Percentiles rank a stretch among this genome's conserved stretches.
Conservation (phyloP, 2,797 vertebrate genomes). For the Liasis olivaceus region DNA sequence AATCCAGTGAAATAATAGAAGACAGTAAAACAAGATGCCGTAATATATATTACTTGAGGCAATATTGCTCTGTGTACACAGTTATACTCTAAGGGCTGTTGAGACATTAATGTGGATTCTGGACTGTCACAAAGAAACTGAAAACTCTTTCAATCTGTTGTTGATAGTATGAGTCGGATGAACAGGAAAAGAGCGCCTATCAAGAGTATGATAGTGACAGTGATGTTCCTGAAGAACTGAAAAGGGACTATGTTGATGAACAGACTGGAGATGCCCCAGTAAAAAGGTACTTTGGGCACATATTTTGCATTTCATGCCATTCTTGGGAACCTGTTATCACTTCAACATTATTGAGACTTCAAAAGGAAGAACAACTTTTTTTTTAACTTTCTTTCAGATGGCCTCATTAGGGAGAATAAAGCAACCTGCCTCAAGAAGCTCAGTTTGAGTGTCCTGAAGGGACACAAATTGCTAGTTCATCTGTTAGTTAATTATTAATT, state of each 20-base stretch:
- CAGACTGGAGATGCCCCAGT: constrained; percentile 93
- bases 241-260: constrained; percentile 96
- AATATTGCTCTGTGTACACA: neutral
- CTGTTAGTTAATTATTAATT: neutral
- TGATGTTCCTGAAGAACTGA: constrained; percentile 94
- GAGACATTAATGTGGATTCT: neutral
- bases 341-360: neutral
- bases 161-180: constrained; percentile 94
- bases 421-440: neutral
- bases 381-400: neutral
- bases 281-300: constrained; percentile 81
- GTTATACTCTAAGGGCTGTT: neutral
- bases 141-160: neutral
- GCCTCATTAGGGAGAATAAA: neutral
- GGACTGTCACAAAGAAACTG: neutral
- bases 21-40: neutral
- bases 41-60: neutral
- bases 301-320: constrained; percentile 23
- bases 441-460: neutral
- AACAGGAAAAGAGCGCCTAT: constrained; percentile 94
- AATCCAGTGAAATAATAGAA: neutral
- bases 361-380: neutral
- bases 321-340: neutral
- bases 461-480: too few relatives aligned
- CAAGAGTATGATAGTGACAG: constrained; percentile 98